Evolutionary conservation across 2,888 invertebrate species (phyloP), one percentile per base, ranked within the genome.

Genomic region (Micropterix aruncella): DNA sequence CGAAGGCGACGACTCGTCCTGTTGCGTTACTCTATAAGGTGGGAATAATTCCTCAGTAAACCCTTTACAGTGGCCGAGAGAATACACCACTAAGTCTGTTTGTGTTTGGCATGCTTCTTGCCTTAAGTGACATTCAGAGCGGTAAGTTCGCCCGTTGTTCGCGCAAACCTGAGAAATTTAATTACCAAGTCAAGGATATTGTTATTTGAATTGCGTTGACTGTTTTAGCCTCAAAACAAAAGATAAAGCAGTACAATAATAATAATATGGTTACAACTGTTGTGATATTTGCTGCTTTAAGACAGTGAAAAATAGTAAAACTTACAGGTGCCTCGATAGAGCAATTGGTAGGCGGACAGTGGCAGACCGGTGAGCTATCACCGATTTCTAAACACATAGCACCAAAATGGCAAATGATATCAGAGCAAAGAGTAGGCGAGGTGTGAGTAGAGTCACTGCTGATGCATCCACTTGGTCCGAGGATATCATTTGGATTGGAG

Each of bases 51-150:
- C 74, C 50, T 77, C 65, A 56, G 79, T 77, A 48, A 80, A 76
- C 52, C 82, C 71, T 69, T 79, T 78, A 62, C 84, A 85, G 46
- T 80, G 78, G 39, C 84, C 84, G 53, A 83, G 81, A 2, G 83
- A 82, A 61, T 81, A 80, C 3, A 87, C 77, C 18, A 81, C 80
- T 51, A 90, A 80, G 56, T 85, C 81, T 54, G 80, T 80, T 66
- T 89, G 88, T 56, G 80, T 70, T 55, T 83, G 77, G 65, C 93
- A 93, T 43, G 89, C 84, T 62, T 87, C 81, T 57, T 83, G 76
- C 54, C 83, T 75, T 48, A 91, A 73, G 57, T 82, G 80, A 59
- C 92, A 93, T 58, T 88, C 85, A 51, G 87, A 90, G 53, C 83
- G 75, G 62, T 87, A 88, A 47, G 85, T 86, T 64, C 83, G 82